phyloP scores from a whole-genome alignment of 2,797 vertebrate species.

The Macropus fuliginosus region DNA sequence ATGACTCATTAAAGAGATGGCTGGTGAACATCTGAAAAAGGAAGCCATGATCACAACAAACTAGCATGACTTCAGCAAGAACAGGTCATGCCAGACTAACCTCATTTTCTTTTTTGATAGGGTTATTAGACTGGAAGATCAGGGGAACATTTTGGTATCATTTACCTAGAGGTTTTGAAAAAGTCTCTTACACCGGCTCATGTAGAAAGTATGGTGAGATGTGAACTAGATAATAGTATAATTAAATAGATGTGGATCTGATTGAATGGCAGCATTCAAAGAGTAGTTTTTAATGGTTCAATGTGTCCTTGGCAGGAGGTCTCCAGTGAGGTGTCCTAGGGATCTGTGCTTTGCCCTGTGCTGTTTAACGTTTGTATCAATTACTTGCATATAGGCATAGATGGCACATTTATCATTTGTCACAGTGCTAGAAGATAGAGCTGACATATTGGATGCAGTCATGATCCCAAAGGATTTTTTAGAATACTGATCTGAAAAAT shows the following conservation, averaged over 20 bases:
- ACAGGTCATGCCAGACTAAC: not conserved
- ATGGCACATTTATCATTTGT: not conserved
- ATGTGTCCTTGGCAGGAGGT: not conserved
- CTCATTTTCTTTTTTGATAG: not conserved
- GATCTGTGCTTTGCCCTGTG: not conserved
- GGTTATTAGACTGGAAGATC: not conserved
- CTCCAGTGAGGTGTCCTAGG: not conserved
- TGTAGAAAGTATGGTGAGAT: not conserved
- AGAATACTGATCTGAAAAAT: not conserved
- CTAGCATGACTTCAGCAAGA: not conserved
- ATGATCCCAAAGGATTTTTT: not conserved
- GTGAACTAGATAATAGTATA: not conserved
- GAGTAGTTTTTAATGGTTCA: not conserved
- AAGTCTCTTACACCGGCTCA: not conserved
- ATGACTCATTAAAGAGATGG: not conserved
- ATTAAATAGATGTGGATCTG: not conserved
- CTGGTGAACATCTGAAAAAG: not conserved
- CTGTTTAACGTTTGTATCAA: not conserved
- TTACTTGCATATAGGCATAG: not conserved
- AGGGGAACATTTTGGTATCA: not conserved
- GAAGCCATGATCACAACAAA: not conserved
- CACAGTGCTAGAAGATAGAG: not conserved
- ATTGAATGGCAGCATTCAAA: not conserved
- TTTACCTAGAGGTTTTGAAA: not conserved
- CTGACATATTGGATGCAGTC: not conserved